Base-by-base conservation (phyloP, 1,140 invertebrate genomes). In the Cherax quadricarinatus region DNA sequence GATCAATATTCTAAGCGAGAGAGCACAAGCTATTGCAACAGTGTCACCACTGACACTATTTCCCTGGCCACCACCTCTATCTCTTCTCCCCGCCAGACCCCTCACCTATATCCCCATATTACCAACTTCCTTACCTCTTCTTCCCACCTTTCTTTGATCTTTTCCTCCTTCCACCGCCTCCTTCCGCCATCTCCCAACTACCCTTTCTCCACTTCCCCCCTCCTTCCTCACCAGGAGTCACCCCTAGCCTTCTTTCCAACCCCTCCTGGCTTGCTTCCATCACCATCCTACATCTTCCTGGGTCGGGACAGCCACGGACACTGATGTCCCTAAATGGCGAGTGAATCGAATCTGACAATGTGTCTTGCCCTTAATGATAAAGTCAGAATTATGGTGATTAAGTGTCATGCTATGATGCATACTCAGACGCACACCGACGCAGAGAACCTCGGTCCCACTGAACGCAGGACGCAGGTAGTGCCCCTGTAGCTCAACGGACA, bases 301-400 rank as follows among this genome's bases (percentile, higher is more conserved):
- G 30, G 30, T 41, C 30, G 30, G 30, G 30, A 41, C 30, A 41
- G 70, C 70, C 86, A 0, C 70, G 21, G 70, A 62, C n/a, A 53
- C 66, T 57, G 9, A 4, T 1, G 14, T 1, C 81, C 88, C 49
- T 79, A 85, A 73, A 90, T 84, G 88, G 88, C 60, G 81, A 60
- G 81, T 90, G 88, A 62, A 90, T 73, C 88, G 73, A 90, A 90
- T 90, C 62, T 10, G 0, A 82, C 78, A 82, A 90, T 85, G 88
- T 24, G 62, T 90, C 51, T 75, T 57, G n/a, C 73, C 88, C 62
- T 83, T 90, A 90, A 90, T 90, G 85, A 90, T 90, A 90, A 85
- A 90, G 62, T 53, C 88, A 88, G 82, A 90, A 90, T 90, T 83
- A 90, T 90, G 88, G 88, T 90, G 88, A 90, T 90, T 90, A 90